Conservation (phyloP, 1,140 invertebrate genomes). For the Calephelis virginiensis region DNA sequence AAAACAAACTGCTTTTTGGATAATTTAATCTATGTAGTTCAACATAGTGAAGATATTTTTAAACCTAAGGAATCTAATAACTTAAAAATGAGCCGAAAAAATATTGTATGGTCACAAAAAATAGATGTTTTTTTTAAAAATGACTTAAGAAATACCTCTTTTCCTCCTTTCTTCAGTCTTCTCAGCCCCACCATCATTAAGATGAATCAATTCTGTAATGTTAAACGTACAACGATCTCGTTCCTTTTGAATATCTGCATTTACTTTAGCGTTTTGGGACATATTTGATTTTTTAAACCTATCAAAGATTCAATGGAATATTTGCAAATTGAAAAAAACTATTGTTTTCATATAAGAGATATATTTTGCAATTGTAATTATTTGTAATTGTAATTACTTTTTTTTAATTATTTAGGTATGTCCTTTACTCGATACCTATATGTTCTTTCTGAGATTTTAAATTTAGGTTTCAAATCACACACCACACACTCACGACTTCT, state of each 20-base stretch:
- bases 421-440: too few species aligned
- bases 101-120: slow-evolving; percentile 18
- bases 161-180: slow-evolving; percentile 85
- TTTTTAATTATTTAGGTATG: too few species aligned
- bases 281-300: slow-evolving; percentile 31
- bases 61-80: too few species aligned
- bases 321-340: background rate
- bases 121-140: slow-evolving; percentile 2
- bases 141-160: slow-evolving; percentile 77
- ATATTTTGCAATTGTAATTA: too few species aligned
- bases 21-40: too few species aligned
- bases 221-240: slow-evolving; percentile 88
- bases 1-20: too few species aligned
- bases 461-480: too few species aligned
- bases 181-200: slow-evolving; percentile 87
- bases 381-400: too few species aligned
- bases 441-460: too few species aligned
- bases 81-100: too few species aligned
- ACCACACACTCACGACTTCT: too few species aligned
- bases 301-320: background rate
- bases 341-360: background rate
- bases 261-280: slow-evolving; percentile 68
- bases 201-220: slow-evolving; percentile 85
- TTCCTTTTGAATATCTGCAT: slow-evolving; percentile 87
- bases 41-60: too few species aligned